Evolutionary conservation across 2,113 vertebrate genomes (phyloP), one percentile per base, ranked within the genome.

Genomic region (Odobenus rosmarus): DNA sequence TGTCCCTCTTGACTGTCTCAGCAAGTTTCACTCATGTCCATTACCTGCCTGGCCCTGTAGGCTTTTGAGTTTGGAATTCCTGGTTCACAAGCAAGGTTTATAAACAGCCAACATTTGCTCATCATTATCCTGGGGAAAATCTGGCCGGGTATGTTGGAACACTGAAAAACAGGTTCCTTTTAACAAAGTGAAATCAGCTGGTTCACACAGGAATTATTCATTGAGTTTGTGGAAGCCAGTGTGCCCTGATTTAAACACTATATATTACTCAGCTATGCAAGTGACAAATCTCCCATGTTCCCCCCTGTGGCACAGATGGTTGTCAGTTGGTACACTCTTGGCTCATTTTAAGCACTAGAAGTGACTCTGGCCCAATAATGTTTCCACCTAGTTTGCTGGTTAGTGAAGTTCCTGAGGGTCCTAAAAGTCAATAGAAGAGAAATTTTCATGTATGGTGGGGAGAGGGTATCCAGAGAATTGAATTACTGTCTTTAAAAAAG

Each of bases 121-220:
- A 86, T 91, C 39, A 55, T 76, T 51, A 51, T 95, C 82, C 89
- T 26, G 15, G 61, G 76, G 92, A 55, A 76, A 88, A 90, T 88
- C 69, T 5, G 12, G 74, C 92, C 82, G 72, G 67, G 42, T 28
- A 49, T 2, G 7, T n/a, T 57, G 69, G 62, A 88, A 88, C 39
- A 51, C 28, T 42, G 64, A 67, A 67, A 88, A 92, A 57, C 61
- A 72, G 72, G 36, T 72, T 88, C 53, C 90, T 93, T 92, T 91
- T 10, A 76, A 62, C 92, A 86, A 92, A 96, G 71, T 85, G 33
- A 91, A 84, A 97, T 82, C 91, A 89, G 64, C 85, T 91, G 89
- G 28, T 79, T 93, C 74, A 39, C 86, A 61, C 59, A 24, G 80
- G 71, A 77, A 77, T 88, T 91, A 81, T 62, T 85, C 62, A 72